phyloP scores from a whole-genome alignment of 2,888 invertebrate genomes.

The Allolobophora icterica region DNA sequence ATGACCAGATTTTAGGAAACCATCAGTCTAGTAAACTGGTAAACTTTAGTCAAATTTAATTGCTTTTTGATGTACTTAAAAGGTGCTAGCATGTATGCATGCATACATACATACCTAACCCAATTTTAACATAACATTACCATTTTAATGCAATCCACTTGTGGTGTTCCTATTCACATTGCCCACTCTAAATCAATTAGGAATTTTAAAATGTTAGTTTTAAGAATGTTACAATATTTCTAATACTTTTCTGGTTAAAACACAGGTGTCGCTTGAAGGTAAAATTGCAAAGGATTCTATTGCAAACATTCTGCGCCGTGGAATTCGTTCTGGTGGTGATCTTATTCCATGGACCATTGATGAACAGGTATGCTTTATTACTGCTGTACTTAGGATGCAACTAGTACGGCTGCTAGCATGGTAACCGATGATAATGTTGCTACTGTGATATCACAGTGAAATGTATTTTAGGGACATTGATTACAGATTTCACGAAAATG shows the following conservation, averaged over 20 bases:
- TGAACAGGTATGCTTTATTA: slow-evolving; percentile 76
- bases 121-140: neutral
- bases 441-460: neutral
- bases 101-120: neutral
- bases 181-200: neutral
- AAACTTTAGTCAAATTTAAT: neutral
- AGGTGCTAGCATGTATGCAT: neutral
- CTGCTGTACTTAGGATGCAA: neutral
- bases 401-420: neutral
- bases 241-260: slow-evolving; percentile 66
- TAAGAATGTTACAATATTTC: slow-evolving; percentile 77
- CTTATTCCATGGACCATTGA: slow-evolving; percentile 97
- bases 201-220: slow-evolving; percentile 38
- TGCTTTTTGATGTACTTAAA: neutral
- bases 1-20: neutral
- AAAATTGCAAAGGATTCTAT: slow-evolving; percentile 74
- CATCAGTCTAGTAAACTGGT: neutral
- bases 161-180: neutral
- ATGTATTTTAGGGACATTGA: neutral
- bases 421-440: neutral
- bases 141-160: neutral
- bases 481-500: neutral
- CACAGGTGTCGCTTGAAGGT: slow-evolving; percentile 80
- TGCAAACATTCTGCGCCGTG: slow-evolving; percentile 80
- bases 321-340: slow-evolving; percentile 77